Percentiles rank a stretch among this genome's conserved stretches.
These are phyloP conservation scores for Drosophila kikkawai DNA, from an alignment of 1,140 invertebrate species.

Conservation along the genomic window DNA sequence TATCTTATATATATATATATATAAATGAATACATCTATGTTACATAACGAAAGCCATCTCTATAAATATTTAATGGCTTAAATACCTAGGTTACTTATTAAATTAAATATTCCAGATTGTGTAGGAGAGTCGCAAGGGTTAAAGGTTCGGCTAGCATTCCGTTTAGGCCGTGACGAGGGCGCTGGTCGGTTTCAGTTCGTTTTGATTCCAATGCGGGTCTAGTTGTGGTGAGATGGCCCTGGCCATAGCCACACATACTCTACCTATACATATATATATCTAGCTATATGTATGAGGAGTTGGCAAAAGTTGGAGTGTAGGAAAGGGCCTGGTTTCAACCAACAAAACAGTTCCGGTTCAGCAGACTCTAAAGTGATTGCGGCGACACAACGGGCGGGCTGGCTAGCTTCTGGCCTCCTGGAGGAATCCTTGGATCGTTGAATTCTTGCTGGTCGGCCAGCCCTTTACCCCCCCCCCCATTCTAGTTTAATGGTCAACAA, in stretches of 20 bases:
- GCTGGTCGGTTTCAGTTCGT: conserved; percentile 13
- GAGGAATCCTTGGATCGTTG: background rate
- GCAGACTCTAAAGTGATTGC: conserved; percentile 72
- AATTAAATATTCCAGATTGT: conserved; percentile 13
- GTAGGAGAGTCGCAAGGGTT: conserved; percentile 4
- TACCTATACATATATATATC: background rate
- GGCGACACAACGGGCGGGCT: conserved; percentile 38
- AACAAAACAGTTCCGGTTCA: conserved; percentile 69
- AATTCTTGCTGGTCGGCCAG: background rate
- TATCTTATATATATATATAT: background rate
- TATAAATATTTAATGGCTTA: conserved; percentile 3
- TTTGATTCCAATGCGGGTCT: conserved; percentile 22
- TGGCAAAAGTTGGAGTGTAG: background rate
- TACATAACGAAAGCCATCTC: background rate
- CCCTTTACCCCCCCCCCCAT: background rate
- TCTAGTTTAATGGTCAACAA: conserved; percentile 32
- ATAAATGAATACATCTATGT: too few species aligned
- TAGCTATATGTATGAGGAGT: background rate
- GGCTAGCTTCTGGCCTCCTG: conserved; percentile 5
- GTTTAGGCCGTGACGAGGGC: too few species aligned
- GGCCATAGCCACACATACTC: background rate
- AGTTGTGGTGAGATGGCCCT: background rate
- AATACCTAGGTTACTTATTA: conserved; percentile 11
- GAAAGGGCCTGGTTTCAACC: conserved; percentile 2
- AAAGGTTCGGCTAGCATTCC: conserved; percentile 18